phyloP scores from a whole-genome alignment of 2,888 invertebrate genomes.

The Oscheius sp. region DNA sequence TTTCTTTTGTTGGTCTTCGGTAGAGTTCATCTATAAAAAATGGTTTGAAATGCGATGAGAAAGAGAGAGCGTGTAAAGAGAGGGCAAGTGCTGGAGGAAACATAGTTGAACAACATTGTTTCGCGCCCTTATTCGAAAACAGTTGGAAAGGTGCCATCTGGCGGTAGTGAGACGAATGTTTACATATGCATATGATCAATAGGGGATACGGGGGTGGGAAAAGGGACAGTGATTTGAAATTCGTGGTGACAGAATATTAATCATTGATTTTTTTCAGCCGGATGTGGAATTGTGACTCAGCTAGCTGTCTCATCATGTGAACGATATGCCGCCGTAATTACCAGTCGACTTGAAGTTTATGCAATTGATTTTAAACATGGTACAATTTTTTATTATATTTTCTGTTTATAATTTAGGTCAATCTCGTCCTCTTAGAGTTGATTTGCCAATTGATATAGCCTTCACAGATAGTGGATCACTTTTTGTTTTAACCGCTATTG shows the following conservation, averaged over 20 bases:
- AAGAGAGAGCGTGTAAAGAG: too few species aligned
- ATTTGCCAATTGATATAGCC: constrained; percentile 49
- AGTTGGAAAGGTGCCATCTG: too few species aligned
- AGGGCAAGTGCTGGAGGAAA: too few species aligned
- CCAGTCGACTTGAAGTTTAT: constrained; percentile 49
- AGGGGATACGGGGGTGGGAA: too few species aligned
- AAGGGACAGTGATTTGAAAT: too few species aligned
- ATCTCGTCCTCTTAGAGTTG: constrained; percentile 44
- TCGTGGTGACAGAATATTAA: background rate
- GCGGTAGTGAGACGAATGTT: too few species aligned
- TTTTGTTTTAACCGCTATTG: constrained; percentile 37
- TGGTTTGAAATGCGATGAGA: too few species aligned
- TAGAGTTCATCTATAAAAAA: too few species aligned
- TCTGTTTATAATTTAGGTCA: constrained; percentile 20
- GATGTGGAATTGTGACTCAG: constrained; percentile 47
- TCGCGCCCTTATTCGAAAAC: too few species aligned
- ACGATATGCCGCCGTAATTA: constrained; percentile 40
- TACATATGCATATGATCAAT: too few species aligned
- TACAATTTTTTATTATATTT: background rate
- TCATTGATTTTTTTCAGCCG: constrained; percentile 34
- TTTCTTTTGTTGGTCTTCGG: too few species aligned
- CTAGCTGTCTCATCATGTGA: constrained; percentile 35
- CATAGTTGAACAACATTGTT: too few species aligned
- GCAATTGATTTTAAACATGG: constrained; percentile 39
- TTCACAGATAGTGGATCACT: constrained; percentile 28